These are phyloP conservation scores for Vulpes lagopus DNA, from an alignment of 2,113 vertebrate species.

Conservation along the genomic window DNA sequence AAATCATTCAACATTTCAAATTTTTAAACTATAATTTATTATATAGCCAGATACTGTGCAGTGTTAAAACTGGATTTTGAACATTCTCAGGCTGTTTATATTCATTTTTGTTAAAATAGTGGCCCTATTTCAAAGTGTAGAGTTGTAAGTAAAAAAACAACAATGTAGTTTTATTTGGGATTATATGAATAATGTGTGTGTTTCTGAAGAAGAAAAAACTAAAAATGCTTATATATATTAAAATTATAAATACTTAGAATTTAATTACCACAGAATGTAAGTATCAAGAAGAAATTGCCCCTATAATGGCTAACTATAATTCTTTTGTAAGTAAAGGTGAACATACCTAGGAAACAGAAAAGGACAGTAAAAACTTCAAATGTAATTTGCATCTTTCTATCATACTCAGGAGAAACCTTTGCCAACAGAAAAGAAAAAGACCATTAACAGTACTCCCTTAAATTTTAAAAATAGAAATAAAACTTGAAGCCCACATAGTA, in stretches of 20 bases:
- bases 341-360: neutral
- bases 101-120: neutral
- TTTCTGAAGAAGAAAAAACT: slow-evolving; percentile 36
- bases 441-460: slow-evolving; percentile 14
- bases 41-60: neutral
- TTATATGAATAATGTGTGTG: neutral
- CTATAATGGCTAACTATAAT: slow-evolving; percentile 7
- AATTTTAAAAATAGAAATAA: slow-evolving; percentile 53
- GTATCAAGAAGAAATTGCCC: slow-evolving; percentile 43
- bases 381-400: slow-evolving; percentile 3
- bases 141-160: neutral
- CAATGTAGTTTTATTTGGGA: neutral
- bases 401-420: slow-evolving; percentile 42
- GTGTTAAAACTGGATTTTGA: neutral
- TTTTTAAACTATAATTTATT: slow-evolving; percentile 49
- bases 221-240: neutral
- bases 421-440: slow-evolving; percentile 49
- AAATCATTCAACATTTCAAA: slow-evolving; percentile 7
- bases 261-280: slow-evolving; percentile 46
- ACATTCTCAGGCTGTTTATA: slow-evolving; percentile 38
- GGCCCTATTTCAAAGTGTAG: slow-evolving; percentile 9
- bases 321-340: slow-evolving; percentile 44
- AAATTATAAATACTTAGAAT: slow-evolving; percentile 49
- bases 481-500: slow-evolving; percentile 39
- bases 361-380: neutral